Evolutionary conservation across 2,888 invertebrate genomes (phyloP).

Genomic region (Pseudococcus viburni): DNA sequence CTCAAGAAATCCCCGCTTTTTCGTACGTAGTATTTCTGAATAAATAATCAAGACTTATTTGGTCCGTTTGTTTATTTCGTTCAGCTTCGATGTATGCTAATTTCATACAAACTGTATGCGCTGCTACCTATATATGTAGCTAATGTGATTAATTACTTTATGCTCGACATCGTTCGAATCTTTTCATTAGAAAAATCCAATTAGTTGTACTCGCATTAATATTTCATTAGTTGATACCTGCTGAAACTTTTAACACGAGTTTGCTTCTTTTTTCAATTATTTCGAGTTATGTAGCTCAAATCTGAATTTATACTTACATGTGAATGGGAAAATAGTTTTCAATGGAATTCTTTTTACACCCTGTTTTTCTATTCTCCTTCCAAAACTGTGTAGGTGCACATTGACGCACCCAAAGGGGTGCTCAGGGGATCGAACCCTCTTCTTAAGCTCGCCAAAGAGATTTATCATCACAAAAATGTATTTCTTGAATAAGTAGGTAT

Average conservation of each 20-base stretch:
- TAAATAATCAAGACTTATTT: slow-evolving; percentile 57
- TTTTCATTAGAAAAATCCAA: slow-evolving; percentile 40
- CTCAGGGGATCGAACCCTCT: no score
- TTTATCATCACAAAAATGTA: no score
- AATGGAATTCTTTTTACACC: not conserved
- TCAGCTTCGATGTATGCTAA: slow-evolving; percentile 36
- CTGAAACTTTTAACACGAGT: not conserved
- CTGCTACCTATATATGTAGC: not conserved
- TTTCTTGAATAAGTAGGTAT: no score
- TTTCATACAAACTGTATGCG: not conserved
- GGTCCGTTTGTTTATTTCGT: slow-evolving; percentile 42
- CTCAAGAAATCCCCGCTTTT: slow-evolving; percentile 39
- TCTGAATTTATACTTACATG: not conserved
- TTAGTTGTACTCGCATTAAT: not conserved
- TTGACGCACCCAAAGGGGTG: no score
- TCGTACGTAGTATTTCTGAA: slow-evolving; percentile 1
- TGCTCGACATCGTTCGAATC: not conserved
- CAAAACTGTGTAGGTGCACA: no score
- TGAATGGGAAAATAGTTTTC: not conserved
- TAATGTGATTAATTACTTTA: slow-evolving; percentile 53
- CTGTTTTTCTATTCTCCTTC: no score
- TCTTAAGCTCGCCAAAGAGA: no score
- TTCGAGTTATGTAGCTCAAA: not conserved
- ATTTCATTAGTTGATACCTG: not conserved
- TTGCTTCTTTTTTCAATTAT: not conserved